phyloP scores from a whole-genome alignment of 2,888 invertebrate species.

The Eilema caniola region DNA sequence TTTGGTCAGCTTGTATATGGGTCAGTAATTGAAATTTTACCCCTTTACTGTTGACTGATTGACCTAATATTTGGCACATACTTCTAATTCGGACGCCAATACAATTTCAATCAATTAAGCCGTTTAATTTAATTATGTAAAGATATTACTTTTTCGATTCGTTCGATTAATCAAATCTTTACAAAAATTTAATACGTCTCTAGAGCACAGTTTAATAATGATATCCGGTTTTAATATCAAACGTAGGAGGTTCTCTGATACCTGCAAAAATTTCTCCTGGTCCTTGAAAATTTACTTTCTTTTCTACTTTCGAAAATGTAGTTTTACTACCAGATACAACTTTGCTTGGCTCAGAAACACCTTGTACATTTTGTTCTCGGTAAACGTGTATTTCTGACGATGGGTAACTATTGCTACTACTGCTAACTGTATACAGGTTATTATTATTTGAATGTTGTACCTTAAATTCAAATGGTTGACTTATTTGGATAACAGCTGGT shows the following conservation, averaged over 20 bases:
- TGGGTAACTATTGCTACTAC: not conserved
- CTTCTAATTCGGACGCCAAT: too few relatives aligned
- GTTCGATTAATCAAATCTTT: constrained; percentile 11
- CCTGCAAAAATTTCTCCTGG: constrained; percentile 71
- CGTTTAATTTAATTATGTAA: not conserved
- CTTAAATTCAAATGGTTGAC: constrained; percentile 4
- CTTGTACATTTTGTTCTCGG: not conserved
- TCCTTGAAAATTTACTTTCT: constrained; percentile 52
- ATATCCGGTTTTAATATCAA: constrained; percentile 75
- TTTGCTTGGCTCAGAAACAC: not conserved
- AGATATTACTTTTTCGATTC: not conserved
- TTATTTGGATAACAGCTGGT: not conserved
- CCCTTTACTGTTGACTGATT: too few relatives aligned
- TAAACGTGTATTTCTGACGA: not conserved
- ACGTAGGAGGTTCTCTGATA: constrained; percentile 71
- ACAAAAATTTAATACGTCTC: constrained; percentile 13
- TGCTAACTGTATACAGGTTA: not conserved
- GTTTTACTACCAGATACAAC: constrained; percentile 20
- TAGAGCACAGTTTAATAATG: constrained; percentile 70
- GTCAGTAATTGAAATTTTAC: too few relatives aligned
- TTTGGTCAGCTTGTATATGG: too few relatives aligned
- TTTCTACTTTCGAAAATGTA: constrained; percentile 30
- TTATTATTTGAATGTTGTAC: not conserved
- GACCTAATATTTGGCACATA: too few relatives aligned
- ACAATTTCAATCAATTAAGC: too few relatives aligned